phyloP scores from a whole-genome alignment of 2,888 invertebrate species.

The Philopedon plagiatum region DNA sequence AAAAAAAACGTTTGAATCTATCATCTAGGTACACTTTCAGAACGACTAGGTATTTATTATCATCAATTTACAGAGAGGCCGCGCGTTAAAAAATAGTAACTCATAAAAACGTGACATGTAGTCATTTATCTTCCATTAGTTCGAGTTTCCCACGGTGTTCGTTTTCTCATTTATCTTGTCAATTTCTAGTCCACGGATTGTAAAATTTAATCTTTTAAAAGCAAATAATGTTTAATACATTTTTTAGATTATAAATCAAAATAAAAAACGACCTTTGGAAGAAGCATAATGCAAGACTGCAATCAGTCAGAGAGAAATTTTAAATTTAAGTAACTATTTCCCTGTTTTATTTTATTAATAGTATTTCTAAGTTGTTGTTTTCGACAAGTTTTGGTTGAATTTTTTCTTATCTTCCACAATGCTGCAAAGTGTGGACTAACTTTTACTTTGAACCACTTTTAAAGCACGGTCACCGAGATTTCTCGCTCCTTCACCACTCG shows the following conservation, averaged over 20 bases:
- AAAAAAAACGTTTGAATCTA: background rate
- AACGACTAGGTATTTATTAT: conserved; percentile 31
- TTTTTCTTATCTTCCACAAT: no score
- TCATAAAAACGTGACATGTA: conserved; percentile 40
- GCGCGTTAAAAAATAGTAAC: conserved; percentile 36
- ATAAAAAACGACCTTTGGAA: background rate
- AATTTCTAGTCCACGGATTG: conserved; percentile 33
- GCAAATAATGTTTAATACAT: conserved; percentile 30
- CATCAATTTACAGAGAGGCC: conserved; percentile 20
- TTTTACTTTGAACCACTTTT: no score
- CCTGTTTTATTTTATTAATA: no score
- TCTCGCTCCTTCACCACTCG: no score
- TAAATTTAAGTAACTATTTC: no score
- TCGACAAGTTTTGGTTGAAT: no score
- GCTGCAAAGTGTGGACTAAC: no score
- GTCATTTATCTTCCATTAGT: conserved; percentile 48
- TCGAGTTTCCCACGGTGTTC: conserved; percentile 41
- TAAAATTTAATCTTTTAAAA: conserved; percentile 31
- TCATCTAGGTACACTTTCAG: background rate
- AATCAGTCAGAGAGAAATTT: no score
- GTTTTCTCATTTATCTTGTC: conserved; percentile 45
- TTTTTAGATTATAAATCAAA: no score
- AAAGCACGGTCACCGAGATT: no score
- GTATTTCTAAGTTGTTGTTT: no score
- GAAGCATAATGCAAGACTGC: no score